Conservation (phyloP, 2,113 vertebrate species). For the Carassius gibelio region DNA sequence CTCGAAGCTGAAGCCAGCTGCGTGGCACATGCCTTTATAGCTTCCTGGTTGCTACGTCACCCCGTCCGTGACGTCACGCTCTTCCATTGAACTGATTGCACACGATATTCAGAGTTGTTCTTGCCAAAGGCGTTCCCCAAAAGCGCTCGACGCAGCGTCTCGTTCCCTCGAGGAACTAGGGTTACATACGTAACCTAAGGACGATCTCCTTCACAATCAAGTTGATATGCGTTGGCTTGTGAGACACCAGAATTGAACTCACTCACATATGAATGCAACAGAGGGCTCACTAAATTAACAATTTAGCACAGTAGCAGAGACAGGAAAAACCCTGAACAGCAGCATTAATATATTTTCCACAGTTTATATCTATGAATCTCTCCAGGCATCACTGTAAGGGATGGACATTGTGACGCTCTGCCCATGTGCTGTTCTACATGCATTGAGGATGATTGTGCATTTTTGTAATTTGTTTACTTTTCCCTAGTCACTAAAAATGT, state of each 20-base stretch:
- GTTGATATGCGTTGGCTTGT: not conserved
- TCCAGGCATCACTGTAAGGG: not conserved
- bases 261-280: not conserved
- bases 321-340: not conserved
- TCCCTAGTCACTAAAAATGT: slow-evolving; percentile 63
- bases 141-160: too few relatives aligned
- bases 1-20: too few relatives aligned
- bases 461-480: slow-evolving; percentile 22
- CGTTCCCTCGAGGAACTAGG: too few relatives aligned
- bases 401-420: not conserved
- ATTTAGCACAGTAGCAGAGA: not conserved
- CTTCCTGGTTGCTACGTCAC: too few relatives aligned
- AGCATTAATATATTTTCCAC: not conserved
- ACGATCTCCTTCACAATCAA: not conserved
- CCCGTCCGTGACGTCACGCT: too few relatives aligned
- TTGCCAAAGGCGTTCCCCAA: too few relatives aligned
- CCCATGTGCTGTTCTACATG: not conserved
- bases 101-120: too few relatives aligned
- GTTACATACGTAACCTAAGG: too few relatives aligned
- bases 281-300: not conserved
- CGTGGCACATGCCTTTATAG: too few relatives aligned
- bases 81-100: too few relatives aligned
- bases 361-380: slow-evolving; percentile 7
- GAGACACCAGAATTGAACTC: not conserved
- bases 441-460: not conserved